phyloP scores from a whole-genome alignment of 2,888 invertebrate genomes.

The Sphinx pinastri region DNA sequence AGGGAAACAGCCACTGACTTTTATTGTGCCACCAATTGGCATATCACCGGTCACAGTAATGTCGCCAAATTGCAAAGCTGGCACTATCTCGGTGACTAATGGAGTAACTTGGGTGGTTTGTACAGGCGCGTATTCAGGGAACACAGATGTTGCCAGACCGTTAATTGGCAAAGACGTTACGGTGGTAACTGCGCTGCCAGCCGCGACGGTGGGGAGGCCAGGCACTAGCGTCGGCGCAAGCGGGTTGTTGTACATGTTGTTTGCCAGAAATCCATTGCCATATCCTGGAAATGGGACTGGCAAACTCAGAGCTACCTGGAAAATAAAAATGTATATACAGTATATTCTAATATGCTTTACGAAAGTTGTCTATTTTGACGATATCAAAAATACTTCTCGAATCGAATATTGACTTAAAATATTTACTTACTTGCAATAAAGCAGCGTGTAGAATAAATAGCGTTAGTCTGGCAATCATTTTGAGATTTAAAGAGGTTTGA shows the following conservation, averaged over 20 bases:
- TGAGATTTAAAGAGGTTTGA: constrained; percentile 8
- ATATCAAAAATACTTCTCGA: too few species aligned
- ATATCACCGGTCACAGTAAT: constrained; percentile 63
- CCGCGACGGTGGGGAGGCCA: constrained; percentile 34
- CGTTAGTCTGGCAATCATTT: constrained; percentile 22
- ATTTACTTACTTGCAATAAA: constrained; percentile 47
- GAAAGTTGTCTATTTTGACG: too few species aligned
- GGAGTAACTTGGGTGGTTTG: constrained; percentile 55
- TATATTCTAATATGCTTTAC: not conserved
- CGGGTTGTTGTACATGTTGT: constrained; percentile 30
- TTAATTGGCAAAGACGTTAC: constrained; percentile 36
- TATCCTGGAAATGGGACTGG: constrained; percentile 34
- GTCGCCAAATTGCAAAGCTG: constrained; percentile 65
- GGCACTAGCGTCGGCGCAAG: constrained; percentile 31
- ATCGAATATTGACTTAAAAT: not conserved
- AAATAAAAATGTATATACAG: constrained; percentile 21
- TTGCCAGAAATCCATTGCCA: constrained; percentile 26
- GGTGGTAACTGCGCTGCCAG: constrained; percentile 39
- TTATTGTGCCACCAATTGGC: constrained; percentile 66
- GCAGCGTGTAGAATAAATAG: constrained; percentile 42
- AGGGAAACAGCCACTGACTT: constrained; percentile 68
- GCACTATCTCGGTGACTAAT: constrained; percentile 62
- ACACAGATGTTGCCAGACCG: constrained; percentile 28
- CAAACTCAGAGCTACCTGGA: constrained; percentile 41
- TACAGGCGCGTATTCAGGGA: constrained; percentile 34